These are phyloP conservation scores for Habrosyne pyritoides DNA, from an alignment of 2,888 invertebrate genomes.

Conservation along the genomic window DNA sequence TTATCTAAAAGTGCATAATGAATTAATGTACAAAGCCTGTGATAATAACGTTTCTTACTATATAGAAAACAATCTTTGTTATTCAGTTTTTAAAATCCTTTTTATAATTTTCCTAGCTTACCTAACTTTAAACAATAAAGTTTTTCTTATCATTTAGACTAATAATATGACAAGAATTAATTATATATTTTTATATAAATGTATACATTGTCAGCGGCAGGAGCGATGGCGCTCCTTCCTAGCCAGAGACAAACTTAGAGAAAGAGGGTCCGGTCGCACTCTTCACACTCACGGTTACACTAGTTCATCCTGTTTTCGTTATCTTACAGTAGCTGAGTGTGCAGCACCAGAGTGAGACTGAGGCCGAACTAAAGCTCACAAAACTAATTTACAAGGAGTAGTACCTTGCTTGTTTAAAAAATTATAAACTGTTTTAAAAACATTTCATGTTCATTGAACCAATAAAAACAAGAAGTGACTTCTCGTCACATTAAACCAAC, in stretches of 20 bases:
- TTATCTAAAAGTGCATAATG: neutral
- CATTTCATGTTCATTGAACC: neutral
- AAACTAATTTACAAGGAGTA: too few relatives aligned
- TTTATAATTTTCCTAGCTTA: neutral
- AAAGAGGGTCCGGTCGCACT: too few relatives aligned
- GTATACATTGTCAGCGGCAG: too few relatives aligned
- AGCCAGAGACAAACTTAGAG: too few relatives aligned
- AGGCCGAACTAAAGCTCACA: too few relatives aligned
- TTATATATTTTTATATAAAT: conserved; percentile 8
- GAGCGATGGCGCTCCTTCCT: too few relatives aligned
- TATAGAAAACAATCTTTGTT: neutral
- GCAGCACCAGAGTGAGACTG: too few relatives aligned
- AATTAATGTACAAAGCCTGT: neutral
- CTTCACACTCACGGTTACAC: too few relatives aligned
- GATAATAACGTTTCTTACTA: neutral
- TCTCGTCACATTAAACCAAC: too few relatives aligned
- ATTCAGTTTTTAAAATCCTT: neutral
- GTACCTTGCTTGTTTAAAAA: neutral
- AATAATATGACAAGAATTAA: conserved; percentile 14
- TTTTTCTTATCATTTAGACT: conserved; percentile 17
- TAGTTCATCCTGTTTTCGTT: too few relatives aligned
- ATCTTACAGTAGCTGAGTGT: too few relatives aligned
- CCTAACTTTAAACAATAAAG: conserved; percentile 5
- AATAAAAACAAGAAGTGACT: too few relatives aligned
- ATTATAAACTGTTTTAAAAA: neutral